Base-by-base conservation (phyloP, 2,113 vertebrate species). In the Strix uralensis region DNA sequence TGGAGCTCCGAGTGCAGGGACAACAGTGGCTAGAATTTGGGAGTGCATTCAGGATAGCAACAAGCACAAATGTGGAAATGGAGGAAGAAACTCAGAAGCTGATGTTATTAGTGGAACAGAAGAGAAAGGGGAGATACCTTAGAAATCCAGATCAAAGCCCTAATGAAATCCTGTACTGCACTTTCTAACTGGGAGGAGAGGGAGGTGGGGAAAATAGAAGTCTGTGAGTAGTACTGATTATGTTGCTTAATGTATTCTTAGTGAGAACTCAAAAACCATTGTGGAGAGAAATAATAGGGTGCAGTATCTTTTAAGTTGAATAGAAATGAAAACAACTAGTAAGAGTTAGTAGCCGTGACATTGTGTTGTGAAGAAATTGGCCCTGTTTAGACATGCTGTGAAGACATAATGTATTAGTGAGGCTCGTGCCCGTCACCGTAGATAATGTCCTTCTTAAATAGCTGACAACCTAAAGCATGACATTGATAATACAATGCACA, bases 211-310 rank as follows among this genome's bases (percentile, higher is more conserved):
- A 38, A 81, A 42, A 38, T 5, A 52, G 11, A 46, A 62, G 23
- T 38, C 30, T 0, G 0, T 63, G 57, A 40, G 36, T 62, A 27
- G 13, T 44, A 29, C 11, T 70, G 12, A 36, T 55, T 44, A 38
- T 1, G 0, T 80, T 75, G 47, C 29, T 75, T 79, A 29, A 51
- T 42, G 4, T 67, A 11, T 71, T 83, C 18, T 19, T 69, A 21
- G 29, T 38, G 42, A 94, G 36, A 90, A 61, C 44, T 78, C 59
- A 78, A 13, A 75, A 88, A 27, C 26, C 32, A 7, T 30, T 77
- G 63, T 94, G 63, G 30, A 73, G 47, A 82, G 32, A 86, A 83
- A 34, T 61, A 65, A 72, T n/a, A 42, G 36, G 16, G 8, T 73
- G 13, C 2, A 2, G 7, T 30, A 52, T 75, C 15, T 59, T 71